These are phyloP conservation scores for Unio delphinus DNA, from an alignment of 2,888 invertebrate genomes.

Conservation along the genomic window DNA sequence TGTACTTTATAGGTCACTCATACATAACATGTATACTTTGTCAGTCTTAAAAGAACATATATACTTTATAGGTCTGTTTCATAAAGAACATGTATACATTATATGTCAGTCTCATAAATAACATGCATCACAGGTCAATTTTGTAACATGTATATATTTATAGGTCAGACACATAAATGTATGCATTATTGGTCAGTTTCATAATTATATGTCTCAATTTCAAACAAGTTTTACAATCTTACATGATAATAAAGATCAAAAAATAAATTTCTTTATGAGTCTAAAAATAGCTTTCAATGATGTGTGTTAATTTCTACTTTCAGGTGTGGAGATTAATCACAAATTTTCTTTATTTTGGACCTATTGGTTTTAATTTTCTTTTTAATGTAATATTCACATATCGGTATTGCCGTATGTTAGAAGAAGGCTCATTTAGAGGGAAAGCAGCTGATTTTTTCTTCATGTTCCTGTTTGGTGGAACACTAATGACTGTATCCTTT, in stretches of 20 bases:
- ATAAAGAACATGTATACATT: no score
- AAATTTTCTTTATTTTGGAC: conserved; percentile 98
- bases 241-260: no score
- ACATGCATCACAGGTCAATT: no score
- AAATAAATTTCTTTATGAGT: no score
- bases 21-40: no score
- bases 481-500: conserved; percentile 85
- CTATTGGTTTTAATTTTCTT: conserved; percentile 97
- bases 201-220: neutral
- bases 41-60: no score
- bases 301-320: conserved; percentile 34
- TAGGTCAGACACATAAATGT: neutral
- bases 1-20: no score
- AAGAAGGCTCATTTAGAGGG: conserved; percentile 97
- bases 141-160: no score
- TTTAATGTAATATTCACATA: conserved; percentile 99
- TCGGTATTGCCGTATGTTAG: conserved; percentile 98
- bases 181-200: neutral
- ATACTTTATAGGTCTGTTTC: no score
- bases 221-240: neutral
- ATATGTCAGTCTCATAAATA: no score
- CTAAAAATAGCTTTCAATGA: no score
- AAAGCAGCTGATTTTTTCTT: conserved; percentile 98
- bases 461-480: conserved; percentile 93
- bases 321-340: conserved; percentile 96